Base-by-base conservation (phyloP, 2,113 vertebrate species). In the Centropristis striata region DNA sequence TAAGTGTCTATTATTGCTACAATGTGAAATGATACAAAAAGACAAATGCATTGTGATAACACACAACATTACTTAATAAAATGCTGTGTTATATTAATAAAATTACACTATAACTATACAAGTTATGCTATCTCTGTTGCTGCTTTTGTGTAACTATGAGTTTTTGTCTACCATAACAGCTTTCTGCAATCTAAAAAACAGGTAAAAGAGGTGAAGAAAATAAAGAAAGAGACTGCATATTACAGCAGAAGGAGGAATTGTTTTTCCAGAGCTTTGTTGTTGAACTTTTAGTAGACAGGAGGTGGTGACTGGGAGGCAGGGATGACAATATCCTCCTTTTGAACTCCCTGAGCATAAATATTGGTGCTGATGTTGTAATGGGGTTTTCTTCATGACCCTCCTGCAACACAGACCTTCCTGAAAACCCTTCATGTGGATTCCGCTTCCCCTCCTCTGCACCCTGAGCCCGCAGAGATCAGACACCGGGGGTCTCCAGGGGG, bases 261-360 rank as follows among this genome's bases (percentile, higher is more conserved):
- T 28, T 51, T 54, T 64, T 83, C 37, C 51, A 51, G 28, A 58
- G 66, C 69, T 74, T 80, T 79, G 72, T 68, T 66, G 71, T 50
- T 82, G 77, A 86, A 81, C 79, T 75, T 66, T 51, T 44, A 68
- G 27, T 27, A 41, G 77, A 83, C 71, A 42, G 70, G 65, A 68
- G 46, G 63, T 27, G 46, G 58, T 46, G 61, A 76, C 69, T n/a
- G 41, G 66, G 70, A 78, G 57, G 28, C 25, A 23, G 23, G 41
- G 47, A 83, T 44, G 83, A 83, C 86, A 87, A 61, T 50, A 83
- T 70, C 75, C 39, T 74, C 47, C 71, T 86, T 85, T 86, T 92
- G 86, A 91, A 88, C 88, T 80, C 42, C 65, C 28, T 7, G 32
- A 36, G 83, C 61, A 84, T 83, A 92, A 90, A 93, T 90, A 92